Evolutionary conservation across 2,888 invertebrate species (phyloP), one percentile per base, ranked within the genome.

Genomic region (Stenichneumon culpator): DNA sequence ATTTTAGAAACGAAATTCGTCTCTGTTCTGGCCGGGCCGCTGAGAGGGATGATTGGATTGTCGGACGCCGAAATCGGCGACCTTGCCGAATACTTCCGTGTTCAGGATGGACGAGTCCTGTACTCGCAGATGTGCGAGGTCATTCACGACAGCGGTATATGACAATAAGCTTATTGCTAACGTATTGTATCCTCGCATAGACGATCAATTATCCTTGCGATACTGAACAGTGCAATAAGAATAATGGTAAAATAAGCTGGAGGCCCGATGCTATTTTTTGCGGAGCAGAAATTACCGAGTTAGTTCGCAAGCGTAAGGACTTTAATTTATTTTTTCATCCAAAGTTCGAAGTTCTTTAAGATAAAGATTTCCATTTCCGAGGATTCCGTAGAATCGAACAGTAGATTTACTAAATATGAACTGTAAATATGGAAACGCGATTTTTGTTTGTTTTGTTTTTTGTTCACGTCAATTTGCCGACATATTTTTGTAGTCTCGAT

Each of bases 71-170:
- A 97, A 95, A 96, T 97, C 87, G 94, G 95, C 5, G 97, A 97
- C 92, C 93, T 97, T 14, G 96, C 96, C 0, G 97, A 97, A 94
- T 97, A 97, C 94, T 97, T 97, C 94, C 95, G 97, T 63, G 95
- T 96, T n/a, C 96, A 96, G 87, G 97, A 97, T 94, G 97, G 97
- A 82, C 95, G 97, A 87, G 95, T 97, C 77, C 95, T 96, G 80
- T 97, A 97, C 93, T 95, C 96, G 3, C 97, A 97, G 94, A 95
- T 97, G 86, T 97, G 97, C 91, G 95, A 96, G 92, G 95, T 97
- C 87, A 96, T 97, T 84, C 96, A 96, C 86, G 95, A 96, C 36
- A 96, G 96, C 94, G 96, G 96, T 96, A 92, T 90, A 90, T 82
- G 68, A 11, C 19, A 75, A 22, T 14, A 0, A 63, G 77, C 67